Evolutionary conservation across 1,140 invertebrate species (phyloP), one percentile per base, ranked within the genome.

Genomic region (Portunus trituberculatus): DNA sequence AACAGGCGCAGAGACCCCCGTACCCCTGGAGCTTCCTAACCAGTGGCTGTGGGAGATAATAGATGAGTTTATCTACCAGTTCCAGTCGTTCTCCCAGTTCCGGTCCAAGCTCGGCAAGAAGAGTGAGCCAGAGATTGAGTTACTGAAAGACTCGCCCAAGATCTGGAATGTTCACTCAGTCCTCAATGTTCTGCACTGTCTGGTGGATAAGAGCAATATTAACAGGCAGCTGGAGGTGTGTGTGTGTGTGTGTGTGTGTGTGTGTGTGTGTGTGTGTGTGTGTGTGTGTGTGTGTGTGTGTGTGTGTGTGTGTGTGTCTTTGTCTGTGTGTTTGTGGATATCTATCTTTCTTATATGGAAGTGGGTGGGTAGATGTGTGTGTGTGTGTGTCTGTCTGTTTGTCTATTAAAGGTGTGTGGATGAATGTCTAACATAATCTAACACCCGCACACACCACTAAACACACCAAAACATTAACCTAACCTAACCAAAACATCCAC

Each of bases 41-140:
- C 98, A 99, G 96, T 99, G 99, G 99, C 97, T 99, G 6, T 99
- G 99, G 99, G 99, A 99, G 97, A 98, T 99, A 29, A 99, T 99
- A 96, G 99, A 99, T 97, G 99, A 99, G 97, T 98, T 98, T 96
- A 98, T 98, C 93, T 98, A 98, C 96, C 98, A 98, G 97, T 99
- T 99, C 97, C 99, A 99, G 97, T 98, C 98, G 0, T 99, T 99
- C 97, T 98, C 98, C 46, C 99, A 99, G 97, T 99, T 99, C 97
- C 97, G 98, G 96, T 98, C 98, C 6, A 99, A 99, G 96, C 97
- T 99, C 0, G 98, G 98, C 0, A 99, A 99, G 96, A 98, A 99
- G 97, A 98, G 98, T 1, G 97, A 98, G 29, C 98, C 98, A 39
- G 99, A 99, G 97, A 98, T 99, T 96, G 98, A 98, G 83, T 97